Base-by-base conservation (phyloP, 2,888 invertebrate genomes). In the Chouioia cunea region DNA sequence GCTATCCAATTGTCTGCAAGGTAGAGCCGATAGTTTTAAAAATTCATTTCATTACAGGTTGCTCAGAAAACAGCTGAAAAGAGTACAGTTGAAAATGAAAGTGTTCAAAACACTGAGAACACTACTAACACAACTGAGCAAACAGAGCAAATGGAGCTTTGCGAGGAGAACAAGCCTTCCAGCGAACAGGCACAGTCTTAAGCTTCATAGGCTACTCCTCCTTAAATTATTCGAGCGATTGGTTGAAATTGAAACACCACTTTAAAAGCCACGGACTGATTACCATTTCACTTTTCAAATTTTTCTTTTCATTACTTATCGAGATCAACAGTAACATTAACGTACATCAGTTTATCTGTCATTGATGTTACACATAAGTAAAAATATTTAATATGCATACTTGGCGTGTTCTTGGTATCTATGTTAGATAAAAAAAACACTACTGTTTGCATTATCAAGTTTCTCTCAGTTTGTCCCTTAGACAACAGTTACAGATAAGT, bases 161-260 rank as follows among this genome's bases (percentile, higher is more conserved):
- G 70, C 75, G 83, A 81, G 84, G 82, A 84, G 83, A 80, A 76
- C 74, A 80, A 80, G 84, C 84, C 84, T 83, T 81, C 83, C 85
- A 82, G 85, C 83, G 79, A 83, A 84, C 82, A 84, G 82, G 83
- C 85, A 81, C 80, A 83, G 85, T 83, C 85, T 83, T 84, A 83
- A 83, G 83, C 83, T 81, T 79, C 36, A 53, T 58, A 79, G 84
- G 83, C 85, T 83, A 78, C 80, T 83, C 82, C 83, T 83, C 82
- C 80, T 77, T 78, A 76, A 74, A 73, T 71, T 63, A 76, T 59
- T 69, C 56, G 60, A 71, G 65, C 48, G 48, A 63, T 71, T 69
- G 65, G 64, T 73, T 36, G 36, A 70, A 62, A 65, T 73, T 70
- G 47, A 68, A 70, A 66, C 22, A 27, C 16, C 46, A 50, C 56